Percentiles rank a stretch among this genome's conserved stretches.
Evolutionary conservation across 2,888 invertebrate species (phyloP).

Genomic region (Erannis defoliaria): DNA sequence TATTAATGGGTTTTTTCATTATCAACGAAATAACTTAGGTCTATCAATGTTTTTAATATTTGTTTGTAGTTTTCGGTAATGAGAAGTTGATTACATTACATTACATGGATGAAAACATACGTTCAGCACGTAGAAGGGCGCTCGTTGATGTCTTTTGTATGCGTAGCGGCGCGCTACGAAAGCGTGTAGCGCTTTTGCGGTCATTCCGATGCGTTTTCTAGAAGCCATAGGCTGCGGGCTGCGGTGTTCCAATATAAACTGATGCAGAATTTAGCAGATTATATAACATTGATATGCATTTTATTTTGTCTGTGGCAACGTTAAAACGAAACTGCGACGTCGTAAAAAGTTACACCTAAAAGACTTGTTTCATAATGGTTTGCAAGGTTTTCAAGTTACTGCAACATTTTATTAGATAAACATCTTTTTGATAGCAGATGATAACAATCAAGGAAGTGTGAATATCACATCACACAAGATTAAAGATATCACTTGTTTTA

Average conservation of each 20-base stretch:
- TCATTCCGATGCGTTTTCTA: slow-evolving; percentile 53
- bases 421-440: slow-evolving; percentile 9
- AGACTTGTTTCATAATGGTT: neutral
- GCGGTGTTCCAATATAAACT: neutral
- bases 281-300: neutral
- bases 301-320: slow-evolving; percentile 16
- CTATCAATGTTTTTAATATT: slow-evolving; percentile 6
- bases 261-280: slow-evolving; percentile 3
- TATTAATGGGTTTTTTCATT: slow-evolving; percentile 16
- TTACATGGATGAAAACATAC: too few relatives aligned
- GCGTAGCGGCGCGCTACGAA: slow-evolving; percentile 57
- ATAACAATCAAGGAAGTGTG: slow-evolving; percentile 22
- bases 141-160: slow-evolving; percentile 80
- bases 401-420: slow-evolving; percentile 16
- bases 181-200: slow-evolving; percentile 49
- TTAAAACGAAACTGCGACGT: neutral
- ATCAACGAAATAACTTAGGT: neutral
- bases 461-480: slow-evolving; percentile 13
- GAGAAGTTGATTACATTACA: slow-evolving; percentile 36
- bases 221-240: slow-evolving; percentile 26
- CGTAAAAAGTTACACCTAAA: neutral
- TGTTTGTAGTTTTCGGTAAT: slow-evolving; percentile 36
- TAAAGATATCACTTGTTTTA: neutral
- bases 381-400: slow-evolving; percentile 3
- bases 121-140: slow-evolving; percentile 35